These are phyloP conservation scores for Sebastes ruberrimus DNA, from an alignment of 2,797 vertebrate species.

Conservation along the genomic window DNA sequence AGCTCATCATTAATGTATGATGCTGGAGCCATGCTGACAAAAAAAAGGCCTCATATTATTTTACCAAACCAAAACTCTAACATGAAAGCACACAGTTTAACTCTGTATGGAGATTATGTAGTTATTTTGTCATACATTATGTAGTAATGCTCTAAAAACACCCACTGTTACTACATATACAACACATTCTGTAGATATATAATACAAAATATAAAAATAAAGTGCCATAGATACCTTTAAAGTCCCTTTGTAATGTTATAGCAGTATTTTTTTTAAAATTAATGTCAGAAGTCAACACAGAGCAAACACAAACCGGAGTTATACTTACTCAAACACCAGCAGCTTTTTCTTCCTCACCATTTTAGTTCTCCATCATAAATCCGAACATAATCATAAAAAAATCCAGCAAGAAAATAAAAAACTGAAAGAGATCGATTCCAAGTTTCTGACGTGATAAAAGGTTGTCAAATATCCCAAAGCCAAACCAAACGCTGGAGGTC, in stretches of 20 bases:
- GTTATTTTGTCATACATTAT: not conserved
- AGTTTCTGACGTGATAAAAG: slow-evolving; percentile 18
- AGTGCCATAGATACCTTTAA: not conserved
- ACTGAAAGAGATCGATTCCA: not conserved
- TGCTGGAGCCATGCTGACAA: slow-evolving; percentile 26
- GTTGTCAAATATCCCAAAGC: slow-evolving; percentile 31
- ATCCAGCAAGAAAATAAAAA: slow-evolving; percentile 19
- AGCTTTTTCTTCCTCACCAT: slow-evolving; percentile 80
- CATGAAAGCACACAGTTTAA: not conserved
- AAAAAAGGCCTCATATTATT: slow-evolving; percentile 46
- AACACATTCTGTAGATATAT: not conserved
- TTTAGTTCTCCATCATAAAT: slow-evolving; percentile 80
- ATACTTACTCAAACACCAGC: slow-evolving; percentile 79
- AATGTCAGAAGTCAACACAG: not conserved
- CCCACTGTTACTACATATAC: not conserved
- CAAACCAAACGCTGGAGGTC: slow-evolving; percentile 49
- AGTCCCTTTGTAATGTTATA: not conserved
- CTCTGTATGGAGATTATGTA: not conserved
- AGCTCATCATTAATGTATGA: slow-evolving; percentile 71
- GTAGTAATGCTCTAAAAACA: not conserved
- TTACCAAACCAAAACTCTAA: slow-evolving; percentile 29
- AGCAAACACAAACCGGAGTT: not conserved
- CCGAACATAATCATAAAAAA: slow-evolving; percentile 34
- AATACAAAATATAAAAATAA: not conserved
- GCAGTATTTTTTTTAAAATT: not conserved